These are phyloP conservation scores for Hexactinellida sp. DNA, from an alignment of 37 sponge, comb jelly and placozoan species.

Conservation along the genomic window DNA sequence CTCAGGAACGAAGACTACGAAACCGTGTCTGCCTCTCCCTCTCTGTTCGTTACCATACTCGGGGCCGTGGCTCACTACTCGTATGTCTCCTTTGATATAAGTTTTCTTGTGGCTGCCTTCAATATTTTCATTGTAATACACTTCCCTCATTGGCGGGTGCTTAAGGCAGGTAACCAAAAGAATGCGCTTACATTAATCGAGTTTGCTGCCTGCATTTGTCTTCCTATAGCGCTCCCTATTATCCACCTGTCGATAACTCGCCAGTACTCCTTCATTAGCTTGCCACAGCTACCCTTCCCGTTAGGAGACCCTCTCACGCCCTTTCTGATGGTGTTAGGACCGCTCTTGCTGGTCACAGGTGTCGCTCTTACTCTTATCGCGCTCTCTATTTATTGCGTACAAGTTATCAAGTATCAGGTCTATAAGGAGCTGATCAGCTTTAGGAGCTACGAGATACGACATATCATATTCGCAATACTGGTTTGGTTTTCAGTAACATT, in stretches of 20 bases:
- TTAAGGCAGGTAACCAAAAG: not conserved
- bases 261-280: not conserved
- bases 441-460: not conserved
- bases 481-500: not conserved
- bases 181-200: not conserved
- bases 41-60: not conserved
- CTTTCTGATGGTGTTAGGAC: not conserved
- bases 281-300: not conserved
- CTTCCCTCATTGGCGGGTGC: not conserved
- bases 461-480: not conserved
- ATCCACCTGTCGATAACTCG: not conserved
- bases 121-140: not conserved
- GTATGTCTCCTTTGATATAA: not conserved
- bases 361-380: not conserved
- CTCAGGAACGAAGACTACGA: not conserved
- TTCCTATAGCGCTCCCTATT: not conserved
- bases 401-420: not conserved
- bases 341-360: not conserved
- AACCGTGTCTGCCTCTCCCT: not conserved
- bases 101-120: constrained; percentile 4
- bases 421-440: not conserved
- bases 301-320: not conserved
- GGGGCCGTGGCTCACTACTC: not conserved
- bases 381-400: not conserved
- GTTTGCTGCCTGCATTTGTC: not conserved